A percentile compares a stretch with the other conserved stretches of the same genome.
Conservation (phyloP, 1,140 invertebrate species). For the Megalopta genalis region DNA sequence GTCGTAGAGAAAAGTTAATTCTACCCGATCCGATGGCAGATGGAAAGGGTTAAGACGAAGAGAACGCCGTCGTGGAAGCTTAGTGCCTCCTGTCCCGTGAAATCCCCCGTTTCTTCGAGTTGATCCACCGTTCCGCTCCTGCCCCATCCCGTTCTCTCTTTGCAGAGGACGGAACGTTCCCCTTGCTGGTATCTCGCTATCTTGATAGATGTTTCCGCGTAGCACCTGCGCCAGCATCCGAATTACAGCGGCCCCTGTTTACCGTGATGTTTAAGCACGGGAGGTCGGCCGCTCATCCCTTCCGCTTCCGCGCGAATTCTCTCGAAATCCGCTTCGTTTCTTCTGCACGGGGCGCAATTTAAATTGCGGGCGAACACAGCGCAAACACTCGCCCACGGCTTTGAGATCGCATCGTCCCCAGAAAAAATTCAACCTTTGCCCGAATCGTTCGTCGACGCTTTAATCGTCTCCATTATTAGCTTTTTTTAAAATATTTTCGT, state of each 20-base stretch:
- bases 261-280: conserved; percentile 71
- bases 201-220: conserved; percentile 78
- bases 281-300: neutral
- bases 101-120: conserved; percentile 62
- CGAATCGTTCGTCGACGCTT: no score
- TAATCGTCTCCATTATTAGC: no score
- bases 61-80: conserved; percentile 55
- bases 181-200: conserved; percentile 65
- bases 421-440: no score
- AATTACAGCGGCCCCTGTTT: conserved; percentile 70
- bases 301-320: conserved; percentile 14
- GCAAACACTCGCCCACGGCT: no score
- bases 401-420: no score
- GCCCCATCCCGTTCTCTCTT: conserved; percentile 24
- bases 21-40: conserved; percentile 48
- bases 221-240: conserved; percentile 75
- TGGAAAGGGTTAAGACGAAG: conserved; percentile 68
- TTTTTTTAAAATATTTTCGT: no score
- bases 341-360: no score
- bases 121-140: conserved; percentile 49
- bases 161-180: conserved; percentile 27
- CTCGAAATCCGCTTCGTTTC: neutral
- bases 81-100: conserved; percentile 52
- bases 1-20: conserved; percentile 52
- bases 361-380: no score